Evolutionary conservation across 2,113 vertebrate genomes (phyloP), one percentile per base, ranked within the genome.

Genomic region (Corvus cornix): DNA sequence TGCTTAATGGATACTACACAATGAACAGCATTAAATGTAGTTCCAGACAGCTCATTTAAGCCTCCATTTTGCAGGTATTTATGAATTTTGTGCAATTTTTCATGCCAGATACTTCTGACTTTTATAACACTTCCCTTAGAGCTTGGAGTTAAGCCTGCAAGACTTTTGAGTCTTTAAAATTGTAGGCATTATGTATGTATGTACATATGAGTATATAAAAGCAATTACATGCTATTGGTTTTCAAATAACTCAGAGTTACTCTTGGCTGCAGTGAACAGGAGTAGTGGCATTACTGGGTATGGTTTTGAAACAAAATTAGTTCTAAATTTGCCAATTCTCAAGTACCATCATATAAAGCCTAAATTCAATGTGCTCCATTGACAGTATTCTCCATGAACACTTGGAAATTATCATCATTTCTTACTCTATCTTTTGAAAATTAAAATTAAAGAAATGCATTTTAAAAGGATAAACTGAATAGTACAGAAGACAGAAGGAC

Each of bases 241-340:
- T 80, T 56, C 55, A 80, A 28, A 44, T 85, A 88, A 88, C 10
- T 76, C 27, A 7, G 72, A 62, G 75, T 85, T 83, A 49, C 37
- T 69, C 79, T 74, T 94, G 83, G 35, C 56, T 86, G 16, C 43
- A 63, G 6, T 84, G 55, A 55, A 81, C 81, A 89, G 87, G 39
- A 77, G 33, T 58, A 70, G 60, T 48, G 52, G 9, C 35, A 73
- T 93, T 82, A 62, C 31, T 89, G 72, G 10, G 6, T 89, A 84
- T 60, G 74, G 19, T 77, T 95, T 70, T 77, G 76, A 84, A 84
- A 83, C 19, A 10, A 74, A 95, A 75, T 59, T 21, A 23, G 13
- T 77, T 88, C 35, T 93, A 70, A 92, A 70, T 95, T 85, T 93
- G 28, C 70, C n/a, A 35, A 22, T 76, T 87, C 53, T 90, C 41